Conservation (phyloP, 2,113 vertebrate genomes). For the Danionella cerebrum region DNA sequence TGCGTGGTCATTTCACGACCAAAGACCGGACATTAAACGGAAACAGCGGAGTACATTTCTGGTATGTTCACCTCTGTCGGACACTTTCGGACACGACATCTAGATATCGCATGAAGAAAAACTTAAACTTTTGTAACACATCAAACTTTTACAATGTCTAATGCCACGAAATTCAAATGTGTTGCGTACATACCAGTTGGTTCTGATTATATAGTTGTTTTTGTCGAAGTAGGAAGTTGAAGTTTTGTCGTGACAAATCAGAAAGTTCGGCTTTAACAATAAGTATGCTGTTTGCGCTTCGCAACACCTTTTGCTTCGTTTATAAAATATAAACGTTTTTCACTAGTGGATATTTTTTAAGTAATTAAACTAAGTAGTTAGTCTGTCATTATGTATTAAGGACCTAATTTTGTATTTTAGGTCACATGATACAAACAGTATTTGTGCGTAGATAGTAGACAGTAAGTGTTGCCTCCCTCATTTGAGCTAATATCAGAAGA, state of each 20-base stretch:
- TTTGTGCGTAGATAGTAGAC: background rate
- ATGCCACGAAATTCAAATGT: too few species aligned
- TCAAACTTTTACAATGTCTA: background rate
- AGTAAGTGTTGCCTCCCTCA: background rate
- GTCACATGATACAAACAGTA: background rate
- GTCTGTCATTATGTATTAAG: too few species aligned
- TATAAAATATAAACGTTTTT: too few species aligned
- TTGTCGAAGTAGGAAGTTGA: background rate
- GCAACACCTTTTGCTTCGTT: too few species aligned
- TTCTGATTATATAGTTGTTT: background rate
- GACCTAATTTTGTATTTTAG: background rate
- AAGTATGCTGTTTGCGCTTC: too few species aligned
- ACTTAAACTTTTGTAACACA: background rate
- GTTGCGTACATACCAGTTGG: too few species aligned
- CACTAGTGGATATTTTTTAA: too few species aligned
- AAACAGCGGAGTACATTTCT: constrained; percentile 31
- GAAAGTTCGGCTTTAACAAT: too few species aligned
- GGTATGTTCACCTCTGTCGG: constrained; percentile 33
- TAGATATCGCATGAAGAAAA: constrained; percentile 38
- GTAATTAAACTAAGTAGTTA: too few species aligned
- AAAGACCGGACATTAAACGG: background rate
- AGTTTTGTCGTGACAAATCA: background rate
- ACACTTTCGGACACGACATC: constrained; percentile 27
- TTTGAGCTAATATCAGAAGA: background rate
- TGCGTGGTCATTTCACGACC: constrained; percentile 39